Conservation (phyloP, 2,797 vertebrate species). For the Intellagama lesueurii region DNA sequence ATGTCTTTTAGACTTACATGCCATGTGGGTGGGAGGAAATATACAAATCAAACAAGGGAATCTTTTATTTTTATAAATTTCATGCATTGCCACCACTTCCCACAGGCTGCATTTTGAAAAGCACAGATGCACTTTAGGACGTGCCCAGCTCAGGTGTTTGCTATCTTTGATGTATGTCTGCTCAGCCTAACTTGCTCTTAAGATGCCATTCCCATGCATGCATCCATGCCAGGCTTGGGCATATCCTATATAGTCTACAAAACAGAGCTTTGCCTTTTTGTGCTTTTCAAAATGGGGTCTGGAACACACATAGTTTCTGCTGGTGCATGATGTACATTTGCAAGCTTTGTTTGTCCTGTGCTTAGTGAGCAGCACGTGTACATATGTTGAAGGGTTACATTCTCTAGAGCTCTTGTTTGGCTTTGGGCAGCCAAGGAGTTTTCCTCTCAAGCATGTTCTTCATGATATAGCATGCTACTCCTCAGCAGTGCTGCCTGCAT, state of each 20-base stretch:
- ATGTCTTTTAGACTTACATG: constrained; percentile 59
- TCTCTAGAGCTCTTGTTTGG: not conserved
- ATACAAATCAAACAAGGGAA: constrained; percentile 53
- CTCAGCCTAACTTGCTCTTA: not conserved
- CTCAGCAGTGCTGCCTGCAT: constrained; percentile 15
- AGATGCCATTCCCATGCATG: not conserved
- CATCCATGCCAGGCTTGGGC: constrained; percentile 8
- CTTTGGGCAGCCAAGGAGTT: not conserved
- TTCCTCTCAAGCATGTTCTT: not conserved
- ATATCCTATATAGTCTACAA: not conserved
- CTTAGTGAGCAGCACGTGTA: not conserved
- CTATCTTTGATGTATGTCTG: not conserved
- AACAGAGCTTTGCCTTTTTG: not conserved
- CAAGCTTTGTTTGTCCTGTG: constrained; percentile 10
- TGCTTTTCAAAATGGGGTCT: constrained; percentile 24
- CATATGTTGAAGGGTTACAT: not conserved
- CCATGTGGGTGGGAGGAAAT: not conserved
- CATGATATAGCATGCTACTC: constrained; percentile 4
- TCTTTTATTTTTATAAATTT: constrained; percentile 44
- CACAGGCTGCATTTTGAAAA: constrained; percentile 30
- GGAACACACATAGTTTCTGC: not conserved
- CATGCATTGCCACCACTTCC: constrained; percentile 7
- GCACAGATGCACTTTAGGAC: not conserved
- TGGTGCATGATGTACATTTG: constrained; percentile 13
- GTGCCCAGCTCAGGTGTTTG: not conserved